A percentile compares a stretch with the other conserved stretches of the same genome.
phyloP scores from a whole-genome alignment of 2,113 vertebrate species.

The Nothocercus julius region DNA sequence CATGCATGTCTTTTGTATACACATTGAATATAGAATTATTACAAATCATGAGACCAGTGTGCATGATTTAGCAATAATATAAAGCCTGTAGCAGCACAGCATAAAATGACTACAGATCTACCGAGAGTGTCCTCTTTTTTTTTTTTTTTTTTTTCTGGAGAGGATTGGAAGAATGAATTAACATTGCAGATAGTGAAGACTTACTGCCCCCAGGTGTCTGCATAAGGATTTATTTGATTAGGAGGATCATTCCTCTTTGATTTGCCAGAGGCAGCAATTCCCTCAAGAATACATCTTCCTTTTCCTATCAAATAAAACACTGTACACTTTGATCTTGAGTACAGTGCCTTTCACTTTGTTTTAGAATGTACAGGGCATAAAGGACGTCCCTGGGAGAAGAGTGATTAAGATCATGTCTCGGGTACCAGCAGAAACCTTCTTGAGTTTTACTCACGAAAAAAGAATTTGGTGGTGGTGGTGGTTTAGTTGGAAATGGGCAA shows the following conservation, averaged over 20 bases:
- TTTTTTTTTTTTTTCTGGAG: background rate
- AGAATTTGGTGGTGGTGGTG: background rate
- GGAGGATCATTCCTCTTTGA: background rate
- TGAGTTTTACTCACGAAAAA: background rate
- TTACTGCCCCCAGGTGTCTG: constrained; percentile 62
- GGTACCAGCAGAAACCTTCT: background rate
- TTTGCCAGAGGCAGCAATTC: background rate
- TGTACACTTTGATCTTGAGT: background rate
- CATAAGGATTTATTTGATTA: background rate
- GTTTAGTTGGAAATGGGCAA: background rate
- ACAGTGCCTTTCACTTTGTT: background rate
- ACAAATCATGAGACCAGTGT: background rate
- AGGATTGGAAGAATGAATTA: background rate
- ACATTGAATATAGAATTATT: background rate
- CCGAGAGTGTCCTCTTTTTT: background rate
- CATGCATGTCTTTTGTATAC: background rate
- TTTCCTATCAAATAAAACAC: background rate
- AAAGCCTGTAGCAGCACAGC: background rate
- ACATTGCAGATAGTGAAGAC: background rate
- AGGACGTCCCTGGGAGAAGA: background rate
- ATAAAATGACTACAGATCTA: background rate
- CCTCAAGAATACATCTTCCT: background rate
- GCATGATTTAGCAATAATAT: background rate
- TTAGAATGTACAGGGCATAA: background rate
- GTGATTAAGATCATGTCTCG: background rate